phyloP scores from a whole-genome alignment of 2,113 vertebrate species.

The Pachyramphus minor region DNA sequence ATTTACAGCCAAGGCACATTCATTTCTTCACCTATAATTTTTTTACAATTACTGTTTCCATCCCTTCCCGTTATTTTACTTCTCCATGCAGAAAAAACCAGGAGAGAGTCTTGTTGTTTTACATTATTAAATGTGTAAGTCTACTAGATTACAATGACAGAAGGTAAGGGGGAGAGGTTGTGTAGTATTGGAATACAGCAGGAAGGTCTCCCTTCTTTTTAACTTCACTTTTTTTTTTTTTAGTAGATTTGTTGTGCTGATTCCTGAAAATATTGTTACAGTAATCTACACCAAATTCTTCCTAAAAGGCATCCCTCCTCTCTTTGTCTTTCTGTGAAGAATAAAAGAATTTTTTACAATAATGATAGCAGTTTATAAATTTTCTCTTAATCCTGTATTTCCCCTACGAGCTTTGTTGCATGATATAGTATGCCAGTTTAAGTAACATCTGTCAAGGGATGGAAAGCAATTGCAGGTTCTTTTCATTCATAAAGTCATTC shows the following conservation, averaged over 20 bases:
- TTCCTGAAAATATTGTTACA: neutral
- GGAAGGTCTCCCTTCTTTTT: neutral
- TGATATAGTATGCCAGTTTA: constrained; percentile 55
- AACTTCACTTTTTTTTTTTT: neutral
- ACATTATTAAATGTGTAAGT: neutral
- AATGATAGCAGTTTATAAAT: constrained; percentile 34
- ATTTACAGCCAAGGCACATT: neutral
- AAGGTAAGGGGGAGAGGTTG: neutral
- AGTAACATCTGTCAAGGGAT: constrained; percentile 58
- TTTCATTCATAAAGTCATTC: constrained; percentile 49
- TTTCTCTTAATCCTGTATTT: constrained; percentile 21
- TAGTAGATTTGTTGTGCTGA: neutral
- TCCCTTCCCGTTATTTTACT: neutral
- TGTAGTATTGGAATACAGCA: neutral
- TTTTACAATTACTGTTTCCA: neutral
- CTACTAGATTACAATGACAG: neutral
- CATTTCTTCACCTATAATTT: neutral
- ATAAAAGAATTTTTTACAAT: constrained; percentile 49
- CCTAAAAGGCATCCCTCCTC: constrained; percentile 1
- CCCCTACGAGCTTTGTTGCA: constrained; percentile 33
- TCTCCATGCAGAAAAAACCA: neutral
- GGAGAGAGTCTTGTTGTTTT: neutral
- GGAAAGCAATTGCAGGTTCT: constrained; percentile 58
- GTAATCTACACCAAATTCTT: neutral
- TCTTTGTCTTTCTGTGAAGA: constrained; percentile 44